Evolutionary conservation across 2,797 vertebrate species (phyloP).

Genomic region (Ctenochaetus hawaiiensis): DNA sequence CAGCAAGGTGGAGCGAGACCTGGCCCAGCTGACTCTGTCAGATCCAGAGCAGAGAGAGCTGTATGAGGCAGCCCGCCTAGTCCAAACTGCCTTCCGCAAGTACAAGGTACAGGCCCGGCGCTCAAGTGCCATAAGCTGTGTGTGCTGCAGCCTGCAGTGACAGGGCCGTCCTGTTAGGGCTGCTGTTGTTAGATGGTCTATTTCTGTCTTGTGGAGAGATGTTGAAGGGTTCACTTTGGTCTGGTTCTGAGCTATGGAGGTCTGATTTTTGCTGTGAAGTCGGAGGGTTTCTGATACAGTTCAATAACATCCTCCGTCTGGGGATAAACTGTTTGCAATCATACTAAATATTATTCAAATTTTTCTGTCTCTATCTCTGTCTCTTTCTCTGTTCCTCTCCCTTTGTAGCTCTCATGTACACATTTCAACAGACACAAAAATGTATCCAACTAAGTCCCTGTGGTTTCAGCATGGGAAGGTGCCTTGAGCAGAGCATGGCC

Average conservation of each 20-base stretch:
- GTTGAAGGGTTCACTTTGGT: conserved; percentile 37
- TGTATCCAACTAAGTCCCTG: conserved; percentile 69
- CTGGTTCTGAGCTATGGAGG: conserved; percentile 26
- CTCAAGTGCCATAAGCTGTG: conserved; percentile 62
- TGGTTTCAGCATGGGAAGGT: conserved; percentile 87
- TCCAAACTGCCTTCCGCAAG: conserved; percentile 99
- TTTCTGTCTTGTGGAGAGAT: conserved; percentile 26
- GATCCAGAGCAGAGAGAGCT: conserved; percentile 98
- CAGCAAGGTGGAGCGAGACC: conserved; percentile 97
- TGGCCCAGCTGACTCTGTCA: conserved; percentile 97
- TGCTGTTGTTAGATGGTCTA: conserved; percentile 43
- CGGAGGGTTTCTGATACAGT: conserved; percentile 34
- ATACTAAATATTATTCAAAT: conserved; percentile 39
- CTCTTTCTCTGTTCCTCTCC: conserved; percentile 61
- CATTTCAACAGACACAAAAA: conserved; percentile 48
- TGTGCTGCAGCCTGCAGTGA: conserved; percentile 52
- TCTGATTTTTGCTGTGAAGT: conserved; percentile 38
- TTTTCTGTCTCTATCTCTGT: conserved; percentile 63
- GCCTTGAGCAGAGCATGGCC: conserved; percentile 88
- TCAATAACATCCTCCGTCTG: conserved; percentile 35
- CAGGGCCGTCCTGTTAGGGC: conserved; percentile 40
- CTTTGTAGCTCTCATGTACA: conserved; percentile 41
- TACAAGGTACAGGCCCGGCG: conserved; percentile 92
- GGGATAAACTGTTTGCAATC: conserved; percentile 45
- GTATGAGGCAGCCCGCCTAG: conserved; percentile 97